Conservation (phyloP, 2,888 invertebrate genomes). For the Marronus borbonicus region DNA sequence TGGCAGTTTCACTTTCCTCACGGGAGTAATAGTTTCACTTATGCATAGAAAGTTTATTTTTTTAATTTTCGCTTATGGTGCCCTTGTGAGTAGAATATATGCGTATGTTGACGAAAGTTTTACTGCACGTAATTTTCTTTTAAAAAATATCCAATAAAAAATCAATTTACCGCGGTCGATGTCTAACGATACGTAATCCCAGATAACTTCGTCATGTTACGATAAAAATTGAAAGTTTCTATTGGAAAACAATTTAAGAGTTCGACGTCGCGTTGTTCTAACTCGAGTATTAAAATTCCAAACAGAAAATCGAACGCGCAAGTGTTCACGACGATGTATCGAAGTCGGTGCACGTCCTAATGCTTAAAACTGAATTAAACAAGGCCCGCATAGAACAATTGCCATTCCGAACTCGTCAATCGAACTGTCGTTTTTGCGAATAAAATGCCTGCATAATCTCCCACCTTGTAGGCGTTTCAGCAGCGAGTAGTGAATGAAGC, state of each 20-base stretch:
- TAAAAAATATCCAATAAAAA: too few relatives aligned
- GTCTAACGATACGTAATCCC: too few relatives aligned
- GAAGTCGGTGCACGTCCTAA: constrained; percentile 24
- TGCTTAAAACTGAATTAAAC: constrained; percentile 45
- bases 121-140: too few relatives aligned
- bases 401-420: constrained; percentile 35
- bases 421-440: constrained; percentile 40
- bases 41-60: too few relatives aligned
- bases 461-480: constrained; percentile 35
- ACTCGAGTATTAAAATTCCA: constrained; percentile 29
- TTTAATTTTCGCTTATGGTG: too few relatives aligned
- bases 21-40: too few relatives aligned
- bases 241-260: constrained; percentile 3
- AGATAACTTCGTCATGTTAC: neutral
- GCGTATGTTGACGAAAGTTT: too few relatives aligned
- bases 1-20: too few relatives aligned
- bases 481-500: constrained; percentile 12
- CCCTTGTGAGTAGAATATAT: too few relatives aligned
- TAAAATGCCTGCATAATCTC: constrained; percentile 39
- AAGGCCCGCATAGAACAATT: constrained; percentile 22
- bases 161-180: too few relatives aligned
- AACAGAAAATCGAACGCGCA: constrained; percentile 24
- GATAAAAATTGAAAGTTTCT: constrained; percentile 33
- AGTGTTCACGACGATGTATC: neutral
- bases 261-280: neutral